Percentiles rank a stretch among this genome's conserved stretches.
These are phyloP conservation scores for Pristionchus japonicus DNA, from an alignment of 2,888 invertebrate genomes.

Conservation along the genomic window DNA sequence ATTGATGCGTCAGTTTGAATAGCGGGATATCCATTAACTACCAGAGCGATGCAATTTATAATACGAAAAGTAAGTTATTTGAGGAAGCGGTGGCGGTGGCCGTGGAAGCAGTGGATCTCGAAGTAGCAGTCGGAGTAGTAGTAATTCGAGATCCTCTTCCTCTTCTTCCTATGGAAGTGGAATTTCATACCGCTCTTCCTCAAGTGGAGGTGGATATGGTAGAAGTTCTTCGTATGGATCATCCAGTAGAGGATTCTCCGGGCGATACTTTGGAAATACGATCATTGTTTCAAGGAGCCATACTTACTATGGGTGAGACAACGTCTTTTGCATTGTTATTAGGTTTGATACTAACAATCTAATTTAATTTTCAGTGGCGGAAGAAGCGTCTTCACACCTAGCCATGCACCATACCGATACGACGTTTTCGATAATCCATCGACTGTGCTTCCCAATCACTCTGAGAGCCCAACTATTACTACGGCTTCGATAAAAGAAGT, in stretches of 20 bases:
- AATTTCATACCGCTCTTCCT: background rate
- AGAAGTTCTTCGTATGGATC: background rate
- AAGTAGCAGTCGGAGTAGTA: background rate
- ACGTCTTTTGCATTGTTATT: too few relatives aligned
- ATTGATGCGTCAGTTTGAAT: too few relatives aligned
- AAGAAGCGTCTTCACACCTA: background rate
- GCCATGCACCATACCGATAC: background rate
- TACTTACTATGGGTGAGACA: background rate
- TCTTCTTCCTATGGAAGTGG: background rate
- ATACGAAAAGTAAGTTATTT: too few relatives aligned
- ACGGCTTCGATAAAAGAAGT: background rate
- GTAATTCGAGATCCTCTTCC: background rate
- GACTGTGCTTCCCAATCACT: too few relatives aligned
- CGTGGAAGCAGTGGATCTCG: background rate
- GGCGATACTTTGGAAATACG: background rate
- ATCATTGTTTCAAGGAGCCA: background rate
- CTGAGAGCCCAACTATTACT: background rate
- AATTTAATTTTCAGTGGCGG: background rate
- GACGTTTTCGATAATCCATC: too few relatives aligned
- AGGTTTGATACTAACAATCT: background rate
- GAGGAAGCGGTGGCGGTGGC: background rate
- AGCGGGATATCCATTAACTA: too few relatives aligned
- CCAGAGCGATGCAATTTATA: too few relatives aligned
- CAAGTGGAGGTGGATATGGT: too few relatives aligned
- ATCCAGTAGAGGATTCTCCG: background rate